Base-by-base conservation (phyloP, 2,888 invertebrate genomes). In the Ischnura elegans region DNA sequence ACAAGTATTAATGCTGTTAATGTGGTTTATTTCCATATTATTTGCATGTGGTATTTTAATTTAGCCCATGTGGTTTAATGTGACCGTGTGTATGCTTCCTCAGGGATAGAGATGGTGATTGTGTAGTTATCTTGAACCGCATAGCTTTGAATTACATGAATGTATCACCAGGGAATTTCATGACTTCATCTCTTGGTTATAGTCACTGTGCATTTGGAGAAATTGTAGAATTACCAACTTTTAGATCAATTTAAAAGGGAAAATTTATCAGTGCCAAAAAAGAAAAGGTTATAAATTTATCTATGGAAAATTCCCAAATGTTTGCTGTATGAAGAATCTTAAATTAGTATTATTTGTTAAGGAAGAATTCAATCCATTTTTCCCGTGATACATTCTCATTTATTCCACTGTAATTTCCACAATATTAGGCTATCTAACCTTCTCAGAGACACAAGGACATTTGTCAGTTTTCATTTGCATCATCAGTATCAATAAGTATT, bases 21-120 rank as follows among this genome's bases (percentile, higher is more conserved):
- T 61, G 36, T 76, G 90, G 90, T 90, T 90, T 43, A 61, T 90
- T 90, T 90, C 55, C 90, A 90, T 61, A 21, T 90, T 43, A 61
- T 90, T 90, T 90, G 90, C 90, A 90, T 61, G 19, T 90, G 86
- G 86, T 43, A 42, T 66, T 90, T 66, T 61, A 42, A n/a, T 90
- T 90, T 90, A 45, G 66, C 61, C 47, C 90, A 66, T 42, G 43
- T 86, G 86, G 86, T 45, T 86, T 36, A 36, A 45, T 87, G 29
- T 61, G n/a, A 43, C 61, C 42, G 43, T 66, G 8, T 90, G 61
- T 43, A 21, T 61, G 61, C 90, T 90, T 90, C 90, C 90, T 90
- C 90, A 90, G 90, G 61, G 46, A n/a, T 42, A 86, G 86, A 36
- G n/a, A 45, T 86, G 86, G 25, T 86, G 86, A 43, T 46, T 86